phyloP scores from a whole-genome alignment of 2,888 invertebrate genomes.

The Ditula angustiorana region DNA sequence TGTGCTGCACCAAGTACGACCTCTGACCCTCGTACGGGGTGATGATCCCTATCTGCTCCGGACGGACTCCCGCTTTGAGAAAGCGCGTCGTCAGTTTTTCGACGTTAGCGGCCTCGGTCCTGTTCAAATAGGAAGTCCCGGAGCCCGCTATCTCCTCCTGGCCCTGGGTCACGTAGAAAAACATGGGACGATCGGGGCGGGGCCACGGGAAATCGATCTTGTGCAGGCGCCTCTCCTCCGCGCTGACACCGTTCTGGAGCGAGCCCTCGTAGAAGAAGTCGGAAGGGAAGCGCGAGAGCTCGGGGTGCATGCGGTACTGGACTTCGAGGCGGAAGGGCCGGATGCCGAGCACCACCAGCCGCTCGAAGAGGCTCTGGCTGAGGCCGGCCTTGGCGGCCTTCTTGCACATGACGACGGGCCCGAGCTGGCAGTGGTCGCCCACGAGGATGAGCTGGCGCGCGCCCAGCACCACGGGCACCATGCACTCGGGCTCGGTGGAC shows the following conservation, averaged over 20 bases:
- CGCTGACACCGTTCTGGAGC: slow-evolving; percentile 99
- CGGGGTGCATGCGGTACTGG: slow-evolving; percentile 99
- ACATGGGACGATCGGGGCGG: slow-evolving; percentile 97
- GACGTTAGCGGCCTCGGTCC: slow-evolving; percentile 99
- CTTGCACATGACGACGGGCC: slow-evolving; percentile 99
- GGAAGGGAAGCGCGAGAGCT: slow-evolving; percentile 98
- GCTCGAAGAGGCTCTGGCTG: slow-evolving; percentile 98
- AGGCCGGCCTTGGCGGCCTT: slow-evolving; percentile 99
- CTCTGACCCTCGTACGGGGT: slow-evolving; percentile 99
- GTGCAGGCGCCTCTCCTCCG: slow-evolving; percentile 95
- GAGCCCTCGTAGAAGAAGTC: slow-evolving; percentile 99
- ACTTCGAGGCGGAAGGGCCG: slow-evolving; percentile 98
- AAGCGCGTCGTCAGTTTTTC: slow-evolving; percentile 99
- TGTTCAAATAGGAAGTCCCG: slow-evolving; percentile 98
- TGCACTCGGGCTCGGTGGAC: slow-evolving; percentile 98
- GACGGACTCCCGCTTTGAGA: slow-evolving; percentile 96
- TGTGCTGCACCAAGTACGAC: slow-evolving; percentile 98
- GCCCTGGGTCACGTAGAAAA: slow-evolving; percentile 99
- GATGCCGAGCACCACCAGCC: slow-evolving; percentile 98
- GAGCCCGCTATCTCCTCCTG: slow-evolving; percentile 99
- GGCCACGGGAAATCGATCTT: slow-evolving; percentile 99
- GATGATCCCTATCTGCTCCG: slow-evolving; percentile 99
- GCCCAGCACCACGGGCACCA: slow-evolving; percentile 99
- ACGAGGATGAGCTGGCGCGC: slow-evolving; percentile 98
- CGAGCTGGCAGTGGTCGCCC: slow-evolving; percentile 99